Conservation (phyloP, 2,113 vertebrate genomes). For the Otus sunia region DNA sequence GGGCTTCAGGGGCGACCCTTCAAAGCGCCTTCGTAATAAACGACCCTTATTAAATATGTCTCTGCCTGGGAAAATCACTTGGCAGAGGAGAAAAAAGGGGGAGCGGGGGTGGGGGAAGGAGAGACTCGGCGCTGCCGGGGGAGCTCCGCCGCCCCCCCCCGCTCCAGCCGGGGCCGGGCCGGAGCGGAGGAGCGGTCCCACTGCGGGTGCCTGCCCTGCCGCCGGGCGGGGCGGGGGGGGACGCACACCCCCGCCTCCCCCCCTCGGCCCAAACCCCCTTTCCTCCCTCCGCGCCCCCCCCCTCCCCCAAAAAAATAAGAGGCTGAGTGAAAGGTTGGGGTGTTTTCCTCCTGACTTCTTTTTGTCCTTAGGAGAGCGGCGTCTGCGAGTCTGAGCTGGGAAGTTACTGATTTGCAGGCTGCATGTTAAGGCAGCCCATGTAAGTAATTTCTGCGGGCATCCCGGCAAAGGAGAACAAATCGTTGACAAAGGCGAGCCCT, state of each 20-base stretch:
- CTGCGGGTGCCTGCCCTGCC: background rate
- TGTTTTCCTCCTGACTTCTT: conserved; percentile 79
- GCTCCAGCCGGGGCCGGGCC: background rate
- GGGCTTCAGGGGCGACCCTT: conserved; percentile 77
- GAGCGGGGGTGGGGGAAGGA: background rate
- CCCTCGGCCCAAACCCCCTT: conserved; percentile 39
- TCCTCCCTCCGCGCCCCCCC: background rate
- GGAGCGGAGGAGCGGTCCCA: background rate
- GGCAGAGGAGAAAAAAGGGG: background rate
- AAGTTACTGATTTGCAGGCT: conserved; percentile 96
- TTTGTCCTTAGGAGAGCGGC: conserved; percentile 91
- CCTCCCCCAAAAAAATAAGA: conserved; percentile 17
- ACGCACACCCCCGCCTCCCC: background rate
- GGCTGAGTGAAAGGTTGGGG: conserved; percentile 67
- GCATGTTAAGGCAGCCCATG: conserved; percentile 94
- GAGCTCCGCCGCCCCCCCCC: background rate
- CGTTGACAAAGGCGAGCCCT: conserved; percentile 96
- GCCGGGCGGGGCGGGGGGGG: background rate
- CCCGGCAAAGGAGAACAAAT: conserved; percentile 99
- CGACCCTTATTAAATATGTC: conserved; percentile 79
- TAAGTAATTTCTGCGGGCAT: conserved; percentile 96
- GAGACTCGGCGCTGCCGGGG: background rate
- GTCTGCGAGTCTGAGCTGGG: conserved; percentile 97
- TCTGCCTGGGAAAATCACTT: conserved; percentile 64
- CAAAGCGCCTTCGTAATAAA: conserved; percentile 75